Conservation (phyloP, 1,140 invertebrate species). For the Drosophila yakuba region DNA sequence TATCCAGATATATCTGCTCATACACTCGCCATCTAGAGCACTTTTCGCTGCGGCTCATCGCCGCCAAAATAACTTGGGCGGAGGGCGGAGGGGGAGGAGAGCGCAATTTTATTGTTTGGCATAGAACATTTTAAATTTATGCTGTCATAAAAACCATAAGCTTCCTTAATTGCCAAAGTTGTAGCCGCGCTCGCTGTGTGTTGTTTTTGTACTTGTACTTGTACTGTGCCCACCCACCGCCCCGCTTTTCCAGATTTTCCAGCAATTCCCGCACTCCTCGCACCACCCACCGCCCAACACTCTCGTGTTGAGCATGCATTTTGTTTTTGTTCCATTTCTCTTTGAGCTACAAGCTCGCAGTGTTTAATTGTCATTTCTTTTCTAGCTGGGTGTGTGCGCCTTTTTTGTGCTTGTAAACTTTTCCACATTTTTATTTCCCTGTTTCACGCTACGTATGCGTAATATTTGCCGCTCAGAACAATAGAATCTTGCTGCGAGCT, state of each 20-base stretch:
- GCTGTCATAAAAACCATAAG: constrained; percentile 82
- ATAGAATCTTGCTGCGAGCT: constrained; percentile 50
- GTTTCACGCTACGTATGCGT: constrained; percentile 59
- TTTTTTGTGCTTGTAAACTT: constrained; percentile 35
- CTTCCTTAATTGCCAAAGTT: constrained; percentile 82
- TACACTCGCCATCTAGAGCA: constrained; percentile 18
- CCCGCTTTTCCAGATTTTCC: background rate
- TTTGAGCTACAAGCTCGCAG: constrained; percentile 52
- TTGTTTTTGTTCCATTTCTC: constrained; percentile 52
- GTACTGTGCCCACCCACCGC: constrained; percentile 1
- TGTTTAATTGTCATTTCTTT: constrained; percentile 71
- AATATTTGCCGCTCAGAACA: constrained; percentile 57
- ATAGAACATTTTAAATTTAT: constrained; percentile 82
- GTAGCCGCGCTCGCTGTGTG: constrained; percentile 36
- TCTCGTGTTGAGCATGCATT: constrained; percentile 20
- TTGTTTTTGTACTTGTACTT: constrained; percentile 38
- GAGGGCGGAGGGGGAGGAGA: constrained; percentile 12
- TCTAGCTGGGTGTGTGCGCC: constrained; percentile 12
- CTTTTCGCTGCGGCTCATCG: constrained; percentile 38
- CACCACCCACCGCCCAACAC: background rate
- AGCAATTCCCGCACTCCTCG: too few relatives aligned
- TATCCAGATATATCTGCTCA: constrained; percentile 14
- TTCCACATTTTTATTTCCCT: constrained; percentile 47
- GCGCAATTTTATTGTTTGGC: constrained; percentile 60
- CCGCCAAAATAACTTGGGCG: constrained; percentile 67